Conservation (phyloP, 2,113 vertebrate species). For the Fregata magnificens region DNA sequence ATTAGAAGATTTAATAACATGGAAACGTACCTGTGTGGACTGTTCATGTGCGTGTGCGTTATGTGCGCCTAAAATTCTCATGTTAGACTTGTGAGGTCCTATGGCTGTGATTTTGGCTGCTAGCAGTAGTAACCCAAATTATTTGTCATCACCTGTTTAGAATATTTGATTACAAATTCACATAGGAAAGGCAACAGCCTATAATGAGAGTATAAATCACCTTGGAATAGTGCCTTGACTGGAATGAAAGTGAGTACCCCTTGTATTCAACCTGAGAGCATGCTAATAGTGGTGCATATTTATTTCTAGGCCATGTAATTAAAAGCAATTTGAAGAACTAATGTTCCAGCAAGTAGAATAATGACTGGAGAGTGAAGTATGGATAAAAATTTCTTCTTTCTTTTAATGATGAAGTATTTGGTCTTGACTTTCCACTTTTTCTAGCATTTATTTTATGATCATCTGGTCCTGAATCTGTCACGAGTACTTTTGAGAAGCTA, state of each 20-base stretch:
- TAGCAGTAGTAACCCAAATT: slow-evolving; percentile 44
- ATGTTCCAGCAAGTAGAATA: slow-evolving; percentile 3
- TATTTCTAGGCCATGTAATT: slow-evolving; percentile 50
- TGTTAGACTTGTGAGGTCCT: slow-evolving; percentile 23
- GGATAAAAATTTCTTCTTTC: neutral
- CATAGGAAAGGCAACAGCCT: slow-evolving; percentile 67
- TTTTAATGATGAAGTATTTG: slow-evolving; percentile 1
- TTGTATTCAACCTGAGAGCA: slow-evolving; percentile 33
- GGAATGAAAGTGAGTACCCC: slow-evolving; percentile 40
- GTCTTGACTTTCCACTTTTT: slow-evolving; percentile 1
- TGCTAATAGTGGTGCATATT: slow-evolving; percentile 41
- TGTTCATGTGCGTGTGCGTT: neutral
- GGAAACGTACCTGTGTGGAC: neutral
- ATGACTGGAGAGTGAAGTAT: neutral
- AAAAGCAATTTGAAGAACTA: slow-evolving; percentile 40
- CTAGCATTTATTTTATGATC: neutral
- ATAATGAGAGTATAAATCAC: slow-evolving; percentile 72
- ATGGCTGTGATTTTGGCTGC: slow-evolving; percentile 34
- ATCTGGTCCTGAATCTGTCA: neutral
- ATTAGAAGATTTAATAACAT: slow-evolving; percentile 17
- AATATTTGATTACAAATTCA: slow-evolving; percentile 81
- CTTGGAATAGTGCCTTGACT: slow-evolving; percentile 61
- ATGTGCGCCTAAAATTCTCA: neutral
- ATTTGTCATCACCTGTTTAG: slow-evolving; percentile 70
- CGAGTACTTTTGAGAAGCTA: neutral